phyloP scores from a whole-genome alignment of 35 echinoderm and acorn worm species.

The Apostichopus californicus region DNA sequence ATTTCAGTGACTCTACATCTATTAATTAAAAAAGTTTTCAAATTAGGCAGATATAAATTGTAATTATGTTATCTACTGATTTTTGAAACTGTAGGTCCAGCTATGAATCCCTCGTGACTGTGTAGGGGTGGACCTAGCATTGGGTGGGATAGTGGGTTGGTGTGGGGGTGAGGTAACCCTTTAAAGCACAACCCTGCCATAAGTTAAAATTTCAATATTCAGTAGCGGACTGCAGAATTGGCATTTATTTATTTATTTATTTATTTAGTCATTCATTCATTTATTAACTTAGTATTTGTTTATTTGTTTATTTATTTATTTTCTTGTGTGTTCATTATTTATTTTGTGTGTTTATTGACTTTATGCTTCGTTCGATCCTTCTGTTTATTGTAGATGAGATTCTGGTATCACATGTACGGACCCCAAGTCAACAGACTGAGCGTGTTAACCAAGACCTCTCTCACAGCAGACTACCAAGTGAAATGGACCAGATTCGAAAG shows the following conservation, averaged over 20 bases:
- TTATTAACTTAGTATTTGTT: background rate
- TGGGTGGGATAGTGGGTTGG: no score
- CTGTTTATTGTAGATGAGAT: constrained; percentile 33
- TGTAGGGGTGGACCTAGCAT: no score
- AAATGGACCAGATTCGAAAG: constrained; percentile 43
- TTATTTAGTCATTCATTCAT: background rate
- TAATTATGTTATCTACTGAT: no score
- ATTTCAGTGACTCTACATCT: no score
- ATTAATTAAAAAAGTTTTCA: no score
- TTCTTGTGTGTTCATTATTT: background rate
- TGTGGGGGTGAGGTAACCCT: no score
- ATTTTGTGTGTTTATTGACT: background rate
- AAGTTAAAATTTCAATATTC: no score
- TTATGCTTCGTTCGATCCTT: background rate
- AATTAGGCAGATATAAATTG: no score
- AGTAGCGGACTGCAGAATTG: no score
- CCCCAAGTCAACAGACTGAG: constrained; percentile 28
- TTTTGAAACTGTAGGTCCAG: no score
- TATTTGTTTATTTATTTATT: background rate
- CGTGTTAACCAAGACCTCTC: constrained; percentile 16
- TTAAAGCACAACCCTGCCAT: no score
- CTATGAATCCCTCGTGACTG: no score
- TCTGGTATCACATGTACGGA: constrained; percentile 71
- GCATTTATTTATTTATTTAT: background rate
- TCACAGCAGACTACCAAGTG: background rate